Percentiles rank a stretch among this genome's conserved stretches.
These are phyloP conservation scores for Zhengitettix transpicula DNA, from an alignment of 2,888 invertebrate species.

Conservation along the genomic window DNA sequence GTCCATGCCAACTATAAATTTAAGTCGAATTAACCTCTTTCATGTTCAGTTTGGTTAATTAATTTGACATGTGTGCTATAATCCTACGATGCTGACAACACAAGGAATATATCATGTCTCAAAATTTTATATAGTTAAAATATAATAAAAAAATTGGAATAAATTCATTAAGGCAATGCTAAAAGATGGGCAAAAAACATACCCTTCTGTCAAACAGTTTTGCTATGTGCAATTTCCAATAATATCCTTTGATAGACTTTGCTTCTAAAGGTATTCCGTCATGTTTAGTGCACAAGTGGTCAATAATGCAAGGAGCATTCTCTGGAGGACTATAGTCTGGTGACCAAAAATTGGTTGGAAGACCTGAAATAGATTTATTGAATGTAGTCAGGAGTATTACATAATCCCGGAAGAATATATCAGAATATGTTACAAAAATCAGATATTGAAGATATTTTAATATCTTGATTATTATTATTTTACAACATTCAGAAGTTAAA, in stretches of 20 bases:
- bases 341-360: constrained; percentile 52
- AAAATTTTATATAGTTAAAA: too few relatives aligned
- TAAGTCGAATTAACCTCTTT: too few relatives aligned
- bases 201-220: constrained; percentile 57
- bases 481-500: not conserved
- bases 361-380: constrained; percentile 34
- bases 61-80: too few relatives aligned
- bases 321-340: constrained; percentile 37
- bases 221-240: constrained; percentile 61
- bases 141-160: too few relatives aligned
- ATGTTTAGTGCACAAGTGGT: constrained; percentile 61
- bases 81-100: too few relatives aligned
- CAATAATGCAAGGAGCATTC: constrained; percentile 67
- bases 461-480: not conserved
- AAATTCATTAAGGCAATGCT: too few relatives aligned
- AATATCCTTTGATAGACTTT: constrained; percentile 76
- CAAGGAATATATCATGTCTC: too few relatives aligned
- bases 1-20: too few relatives aligned
- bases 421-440: too few relatives aligned
- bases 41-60: too few relatives aligned
- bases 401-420: not conserved
- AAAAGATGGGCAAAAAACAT: too few relatives aligned
- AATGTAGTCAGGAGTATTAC: not conserved
- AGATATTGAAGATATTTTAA: too few relatives aligned
- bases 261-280: constrained; percentile 77